These are phyloP conservation scores for Drosophila arawakana DNA, from an alignment of 1,140 invertebrate species.

Conservation along the genomic window DNA sequence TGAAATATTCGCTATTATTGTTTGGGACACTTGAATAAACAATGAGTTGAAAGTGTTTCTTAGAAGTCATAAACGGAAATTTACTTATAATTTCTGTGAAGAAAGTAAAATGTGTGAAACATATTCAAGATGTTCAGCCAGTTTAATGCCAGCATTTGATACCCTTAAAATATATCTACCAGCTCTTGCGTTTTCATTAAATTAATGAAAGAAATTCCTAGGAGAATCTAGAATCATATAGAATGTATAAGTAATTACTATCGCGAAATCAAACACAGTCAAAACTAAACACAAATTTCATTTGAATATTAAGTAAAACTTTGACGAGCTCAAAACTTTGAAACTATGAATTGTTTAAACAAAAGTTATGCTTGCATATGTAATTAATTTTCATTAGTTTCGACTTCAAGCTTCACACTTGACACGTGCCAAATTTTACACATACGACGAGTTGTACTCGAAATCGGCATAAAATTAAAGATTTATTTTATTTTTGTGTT, in stretches of 20 bases:
- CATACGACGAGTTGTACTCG: neutral
- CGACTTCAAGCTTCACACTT: neutral
- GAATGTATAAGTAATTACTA: conserved; percentile 19
- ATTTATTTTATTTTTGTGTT: conserved; percentile 4
- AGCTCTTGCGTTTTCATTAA: neutral
- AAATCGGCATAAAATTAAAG: neutral
- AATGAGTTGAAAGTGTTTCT: neutral
- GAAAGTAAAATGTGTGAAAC: too few relatives aligned
- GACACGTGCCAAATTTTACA: neutral
- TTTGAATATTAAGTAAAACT: conserved; percentile 67
- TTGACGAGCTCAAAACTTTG: conserved; percentile 43
- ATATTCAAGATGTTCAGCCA: too few relatives aligned
- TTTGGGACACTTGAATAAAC: neutral
- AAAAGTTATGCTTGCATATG: conserved; percentile 39
- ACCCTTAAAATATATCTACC: too few relatives aligned
- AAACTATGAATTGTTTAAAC: conserved; percentile 19
- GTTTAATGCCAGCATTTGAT: too few relatives aligned
- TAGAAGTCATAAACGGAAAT: too few relatives aligned
- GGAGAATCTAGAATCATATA: neutral
- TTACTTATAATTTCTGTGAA: too few relatives aligned
- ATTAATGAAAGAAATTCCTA: neutral
- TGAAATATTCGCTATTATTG: too few relatives aligned
- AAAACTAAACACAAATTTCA: conserved; percentile 14
- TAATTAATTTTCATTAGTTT: conserved; percentile 72
- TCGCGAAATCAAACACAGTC: conserved; percentile 2